Evolutionary conservation across 2,113 vertebrate species (phyloP), one percentile per base, ranked within the genome.

Genomic region (Ancistrus triradiatus): DNA sequence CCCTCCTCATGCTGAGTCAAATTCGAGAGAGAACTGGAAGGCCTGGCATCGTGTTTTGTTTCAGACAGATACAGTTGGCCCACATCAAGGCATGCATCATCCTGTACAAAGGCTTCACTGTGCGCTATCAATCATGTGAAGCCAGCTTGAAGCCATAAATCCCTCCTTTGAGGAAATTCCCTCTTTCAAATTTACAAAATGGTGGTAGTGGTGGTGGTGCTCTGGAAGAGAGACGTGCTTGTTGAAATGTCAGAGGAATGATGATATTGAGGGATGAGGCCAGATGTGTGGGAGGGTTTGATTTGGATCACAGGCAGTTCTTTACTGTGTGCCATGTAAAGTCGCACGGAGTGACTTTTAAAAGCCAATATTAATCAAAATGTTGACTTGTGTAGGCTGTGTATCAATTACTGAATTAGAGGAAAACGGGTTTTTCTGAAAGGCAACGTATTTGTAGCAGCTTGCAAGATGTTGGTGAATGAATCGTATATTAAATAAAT

Each of bases 41-140:
- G 72, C 75, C 76, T 82, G 81, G 81, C 80, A 78, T 73, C 56
- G 24, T 78, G 77, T 85, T 84, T 79, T 78, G 79, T 80, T 79
- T 78, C 77, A 84, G 78, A 78, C 80, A 81, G 80, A 85, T 78
- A 77, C 80, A 85, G 81, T 83, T 75, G 80, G 82, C 69, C 85
- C 79, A 74, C 78, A 81, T 79, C 81, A 81, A 86, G 81, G 81
- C 82, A 82, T 77, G 81, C 80, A 38, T 81, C 82, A 82, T 89
- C 84, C 84, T 84, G 82, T 82, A 82, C 83, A 86, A 87, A 83
- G 82, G 81, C 80, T 77, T 79, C 81, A 77, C 82, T 82, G 81
- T 83, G 77, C 80, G 74, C 79, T 77, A 86, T 88, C 80, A 85
- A 86, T 85, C 86, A 88, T 80, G 84, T 82, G 81, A 79, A 72